Evolutionary conservation across 2,797 vertebrate species (phyloP).

Genomic region (Parauchenoglanis ngamensis): DNA sequence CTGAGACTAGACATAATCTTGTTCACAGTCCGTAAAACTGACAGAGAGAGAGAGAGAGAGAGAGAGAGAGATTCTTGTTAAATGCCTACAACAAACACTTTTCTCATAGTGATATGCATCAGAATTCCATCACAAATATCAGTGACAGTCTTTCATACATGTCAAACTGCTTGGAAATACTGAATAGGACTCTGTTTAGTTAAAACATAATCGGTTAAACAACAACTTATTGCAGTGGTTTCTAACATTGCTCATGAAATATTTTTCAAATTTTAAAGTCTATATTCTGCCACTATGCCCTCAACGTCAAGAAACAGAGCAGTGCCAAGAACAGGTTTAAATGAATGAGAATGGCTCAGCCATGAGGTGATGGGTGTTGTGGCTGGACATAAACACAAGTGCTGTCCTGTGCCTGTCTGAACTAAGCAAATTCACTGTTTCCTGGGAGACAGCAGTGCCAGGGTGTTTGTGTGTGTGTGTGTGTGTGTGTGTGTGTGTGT

Average conservation of each 20-base stretch:
- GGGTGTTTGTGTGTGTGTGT: conserved; percentile 24
- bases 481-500: conserved; percentile 31
- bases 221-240: background rate
- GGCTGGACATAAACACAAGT: conserved; percentile 45
- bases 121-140: background rate
- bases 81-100: conserved; percentile 6
- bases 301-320: background rate
- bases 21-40: conserved; percentile 2
- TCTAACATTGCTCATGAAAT: background rate
- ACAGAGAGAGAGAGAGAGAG: conserved; percentile 12
- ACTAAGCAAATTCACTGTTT: conserved; percentile 40
- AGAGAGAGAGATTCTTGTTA: conserved; percentile 20
- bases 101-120: background rate
- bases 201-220: background rate
- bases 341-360: background rate
- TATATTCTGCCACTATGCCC: background rate
- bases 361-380: background rate
- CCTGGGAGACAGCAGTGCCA: conserved; percentile 53
- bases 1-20: conserved; percentile 29
- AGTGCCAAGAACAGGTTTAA: background rate
- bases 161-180: background rate
- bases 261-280: background rate
- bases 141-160: background rate
- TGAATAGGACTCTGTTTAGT: background rate
- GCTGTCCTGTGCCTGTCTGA: conserved; percentile 35